Evolutionary conservation across 2,888 invertebrate genomes (phyloP), one percentile per base, ranked within the genome.

Genomic region (Mesochorus sp.): DNA sequence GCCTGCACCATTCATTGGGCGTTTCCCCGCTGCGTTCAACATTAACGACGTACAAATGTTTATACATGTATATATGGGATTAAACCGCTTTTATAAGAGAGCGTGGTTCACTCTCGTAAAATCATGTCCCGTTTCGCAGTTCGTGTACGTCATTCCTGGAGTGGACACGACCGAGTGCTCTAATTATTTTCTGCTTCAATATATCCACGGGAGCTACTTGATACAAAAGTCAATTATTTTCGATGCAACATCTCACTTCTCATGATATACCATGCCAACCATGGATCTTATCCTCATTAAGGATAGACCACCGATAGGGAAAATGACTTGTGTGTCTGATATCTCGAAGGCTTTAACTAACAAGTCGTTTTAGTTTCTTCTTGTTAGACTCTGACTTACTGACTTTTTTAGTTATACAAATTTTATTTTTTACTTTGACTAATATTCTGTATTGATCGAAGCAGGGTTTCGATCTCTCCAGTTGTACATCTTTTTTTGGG

Each of bases 1-100:
- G 49, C 55, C 62, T 74, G 68, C 64, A 73, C 84, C 83, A 85
- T 83, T 85, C 85, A 84, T 85, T 83, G 80, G 76, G 66, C 70
- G 66, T 80, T 74, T 70, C 79, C 76, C 61, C 64, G 51, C 53
- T 37, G 53, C 53, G 59, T 37, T 37, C 8, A 57, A 39, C 34
- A 31, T 59, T 59, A 26, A 61, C 44, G 31, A 64, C 14, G 53
- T 39, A 44, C 39, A 39, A 55, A 62, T 39, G 19, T 49, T 31
- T 64, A 47, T 53, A 51, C n/a, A 10, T 12, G 4, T 28, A 39
- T 62, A 62, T 51, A 19, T 21, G 39, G 37, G 26, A 12, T 4
- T 44, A 44, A 26, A 24, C 34, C 42, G 31, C 53, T 68, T 47
- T 21, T 19, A 26, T 24, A 47, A n/a, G 34, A 39, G 51, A 59